Evolutionary conservation across 92 coral and sea anemone species (phyloP).

Genomic region (Parazoanthus atlanticus): DNA sequence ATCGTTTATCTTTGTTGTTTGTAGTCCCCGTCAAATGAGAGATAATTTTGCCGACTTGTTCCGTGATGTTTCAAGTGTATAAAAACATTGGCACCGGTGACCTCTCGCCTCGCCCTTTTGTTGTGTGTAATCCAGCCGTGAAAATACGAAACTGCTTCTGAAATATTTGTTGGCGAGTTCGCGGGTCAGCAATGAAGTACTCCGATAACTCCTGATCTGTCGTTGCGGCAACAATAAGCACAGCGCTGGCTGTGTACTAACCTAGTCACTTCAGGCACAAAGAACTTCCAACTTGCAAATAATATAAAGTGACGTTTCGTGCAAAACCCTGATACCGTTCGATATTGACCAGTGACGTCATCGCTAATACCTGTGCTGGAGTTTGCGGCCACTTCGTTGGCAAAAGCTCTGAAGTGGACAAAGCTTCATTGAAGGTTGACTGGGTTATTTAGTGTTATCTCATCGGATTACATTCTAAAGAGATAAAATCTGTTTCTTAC

Average conservation of each 20-base stretch:
- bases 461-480: slow-evolving; percentile 45
- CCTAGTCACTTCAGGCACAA: background rate
- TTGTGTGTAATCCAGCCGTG: slow-evolving; percentile 29
- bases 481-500: slow-evolving; percentile 37
- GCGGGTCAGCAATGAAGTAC: slow-evolving; percentile 7
- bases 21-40: slow-evolving; percentile 14
- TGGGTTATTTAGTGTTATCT: slow-evolving; percentile 15
- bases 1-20: slow-evolving; percentile 26
- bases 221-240: background rate
- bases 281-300: slow-evolving; percentile 8
- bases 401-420: slow-evolving; percentile 25
- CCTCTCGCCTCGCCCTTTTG: slow-evolving; percentile 40
- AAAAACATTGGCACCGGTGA: slow-evolving; percentile 33
- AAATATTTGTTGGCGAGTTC: background rate
- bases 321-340: background rate
- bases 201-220: background rate
- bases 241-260: background rate
- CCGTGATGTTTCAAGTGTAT: slow-evolving; percentile 42
- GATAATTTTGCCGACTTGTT: slow-evolving; percentile 37
- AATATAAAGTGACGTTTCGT: background rate
- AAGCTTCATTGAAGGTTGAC: slow-evolving; percentile 29
- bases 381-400: slow-evolving; percentile 22
- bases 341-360: slow-evolving; percentile 37
- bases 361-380: background rate
- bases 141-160: background rate